A percentile compares a stretch with the other conserved stretches of the same genome.
These are phyloP conservation scores for Bubo blakistoni DNA, from an alignment of 2,113 vertebrate species.

Conservation along the genomic window DNA sequence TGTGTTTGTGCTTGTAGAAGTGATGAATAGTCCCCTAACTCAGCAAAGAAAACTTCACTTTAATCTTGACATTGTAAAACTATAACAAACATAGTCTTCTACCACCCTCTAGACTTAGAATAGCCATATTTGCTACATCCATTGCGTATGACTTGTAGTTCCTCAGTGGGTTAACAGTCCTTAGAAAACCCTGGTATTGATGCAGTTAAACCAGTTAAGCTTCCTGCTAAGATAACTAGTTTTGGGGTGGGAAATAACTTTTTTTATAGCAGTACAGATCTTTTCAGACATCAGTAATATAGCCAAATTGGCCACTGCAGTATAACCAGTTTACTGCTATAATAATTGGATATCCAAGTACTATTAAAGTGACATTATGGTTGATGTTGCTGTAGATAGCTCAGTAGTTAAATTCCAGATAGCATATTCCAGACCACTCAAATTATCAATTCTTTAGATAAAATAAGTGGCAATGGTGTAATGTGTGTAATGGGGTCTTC, in stretches of 20 bases:
- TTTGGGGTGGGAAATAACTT: neutral
- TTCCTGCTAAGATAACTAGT: neutral
- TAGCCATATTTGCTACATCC: neutral
- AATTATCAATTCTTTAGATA: neutral
- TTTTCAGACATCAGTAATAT: neutral
- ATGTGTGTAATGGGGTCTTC: neutral
- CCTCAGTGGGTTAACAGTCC: neutral
- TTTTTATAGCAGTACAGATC: neutral
- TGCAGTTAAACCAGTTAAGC: neutral
- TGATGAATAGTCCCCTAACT: neutral
- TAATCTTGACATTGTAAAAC: neutral
- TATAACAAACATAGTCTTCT: neutral
- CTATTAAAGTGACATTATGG: neutral
- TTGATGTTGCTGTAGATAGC: neutral
- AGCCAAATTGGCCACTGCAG: neutral
- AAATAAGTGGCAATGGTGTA: neutral
- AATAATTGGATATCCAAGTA: neutral
- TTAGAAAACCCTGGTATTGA: neutral
- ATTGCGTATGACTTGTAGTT: neutral
- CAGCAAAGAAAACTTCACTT: neutral
- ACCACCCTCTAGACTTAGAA: neutral
- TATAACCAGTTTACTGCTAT: neutral
- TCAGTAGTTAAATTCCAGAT: neutral
- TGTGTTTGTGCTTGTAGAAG: neutral
- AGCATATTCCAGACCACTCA: neutral